These are phyloP conservation scores for Caenorhabditis tropicalis DNA, from an alignment of 1,140 invertebrate genomes.

Conservation along the genomic window DNA sequence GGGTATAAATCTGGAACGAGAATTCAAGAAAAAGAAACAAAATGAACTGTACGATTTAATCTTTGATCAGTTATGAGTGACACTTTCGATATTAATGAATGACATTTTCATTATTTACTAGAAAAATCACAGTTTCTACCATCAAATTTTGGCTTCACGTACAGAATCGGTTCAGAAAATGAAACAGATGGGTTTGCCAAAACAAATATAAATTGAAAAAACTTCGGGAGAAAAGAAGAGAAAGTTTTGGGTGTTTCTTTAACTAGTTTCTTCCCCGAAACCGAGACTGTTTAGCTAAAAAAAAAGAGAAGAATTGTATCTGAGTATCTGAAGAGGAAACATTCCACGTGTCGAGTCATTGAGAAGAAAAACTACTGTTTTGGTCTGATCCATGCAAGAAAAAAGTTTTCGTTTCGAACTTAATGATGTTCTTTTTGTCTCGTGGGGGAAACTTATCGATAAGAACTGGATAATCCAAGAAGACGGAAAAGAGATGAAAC, in stretches of 20 bases:
- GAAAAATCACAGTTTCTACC: not conserved
- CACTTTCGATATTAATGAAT: not conserved
- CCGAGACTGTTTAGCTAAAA: too few relatives aligned
- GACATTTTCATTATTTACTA: not conserved
- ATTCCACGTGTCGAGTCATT: too few relatives aligned
- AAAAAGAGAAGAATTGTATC: too few relatives aligned
- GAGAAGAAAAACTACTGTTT: too few relatives aligned
- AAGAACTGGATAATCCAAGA: not conserved
- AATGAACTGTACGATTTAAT: not conserved
- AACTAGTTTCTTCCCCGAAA: slow-evolving; percentile 14
- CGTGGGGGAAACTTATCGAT: not conserved
- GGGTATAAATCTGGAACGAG: too few relatives aligned
- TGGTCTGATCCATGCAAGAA: not conserved
- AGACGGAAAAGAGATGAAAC: not conserved
- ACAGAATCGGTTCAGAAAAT: too few relatives aligned
- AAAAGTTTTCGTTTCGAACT: not conserved
- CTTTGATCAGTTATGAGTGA: not conserved
- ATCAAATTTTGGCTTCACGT: too few relatives aligned
- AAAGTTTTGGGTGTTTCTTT: slow-evolving; percentile 10
- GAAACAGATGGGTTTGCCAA: slow-evolving; percentile 14
- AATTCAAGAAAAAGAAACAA: not conserved
- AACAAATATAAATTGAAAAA: not conserved
- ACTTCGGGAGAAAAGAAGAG: too few relatives aligned
- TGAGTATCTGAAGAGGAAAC: too few relatives aligned
- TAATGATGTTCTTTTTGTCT: not conserved